These are phyloP conservation scores for Holacanthus passer DNA, from an alignment of 2,113 vertebrate species.

Conservation along the genomic window DNA sequence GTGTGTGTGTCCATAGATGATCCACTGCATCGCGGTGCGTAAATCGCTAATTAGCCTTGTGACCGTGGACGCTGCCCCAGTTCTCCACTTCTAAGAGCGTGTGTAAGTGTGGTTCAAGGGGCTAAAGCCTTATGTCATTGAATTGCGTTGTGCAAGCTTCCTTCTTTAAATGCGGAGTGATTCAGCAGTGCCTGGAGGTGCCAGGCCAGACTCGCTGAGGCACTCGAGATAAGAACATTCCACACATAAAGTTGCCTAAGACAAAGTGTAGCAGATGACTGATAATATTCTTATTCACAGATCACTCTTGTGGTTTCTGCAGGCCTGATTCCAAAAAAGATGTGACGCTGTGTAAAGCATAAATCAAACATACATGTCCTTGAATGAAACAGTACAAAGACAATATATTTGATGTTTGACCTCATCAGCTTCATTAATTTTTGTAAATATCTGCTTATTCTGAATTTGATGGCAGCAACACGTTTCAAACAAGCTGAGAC, in stretches of 20 bases:
- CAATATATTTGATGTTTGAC: too few species aligned
- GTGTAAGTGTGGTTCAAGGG: constrained; percentile 34
- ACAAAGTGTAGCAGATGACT: constrained; percentile 16
- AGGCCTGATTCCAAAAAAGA: too few species aligned
- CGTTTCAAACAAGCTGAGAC: too few species aligned
- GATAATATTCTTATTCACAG: background rate
- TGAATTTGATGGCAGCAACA: too few species aligned
- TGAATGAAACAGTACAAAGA: too few species aligned
- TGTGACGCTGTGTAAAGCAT: too few species aligned
- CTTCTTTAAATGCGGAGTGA: constrained; percentile 40
- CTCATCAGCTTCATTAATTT: too few species aligned
- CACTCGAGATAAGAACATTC: constrained; percentile 56
- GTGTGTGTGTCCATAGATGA: constrained; percentile 40
- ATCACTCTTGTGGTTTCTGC: background rate
- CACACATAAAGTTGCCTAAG: constrained; percentile 1
- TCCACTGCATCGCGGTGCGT: constrained; percentile 26
- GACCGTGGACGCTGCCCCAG: constrained; percentile 61
- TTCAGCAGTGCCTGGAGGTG: constrained; percentile 66
- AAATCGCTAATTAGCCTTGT: constrained; percentile 76
- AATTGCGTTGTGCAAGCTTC: constrained; percentile 56
- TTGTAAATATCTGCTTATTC: too few species aligned
- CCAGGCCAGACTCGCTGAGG: constrained; percentile 29
- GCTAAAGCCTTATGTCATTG: constrained; percentile 57
- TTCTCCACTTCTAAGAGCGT: constrained; percentile 58
- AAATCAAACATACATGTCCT: too few species aligned